phyloP scores from a whole-genome alignment of 2,888 invertebrate genomes.

The Euspilapteryx auroguttella region DNA sequence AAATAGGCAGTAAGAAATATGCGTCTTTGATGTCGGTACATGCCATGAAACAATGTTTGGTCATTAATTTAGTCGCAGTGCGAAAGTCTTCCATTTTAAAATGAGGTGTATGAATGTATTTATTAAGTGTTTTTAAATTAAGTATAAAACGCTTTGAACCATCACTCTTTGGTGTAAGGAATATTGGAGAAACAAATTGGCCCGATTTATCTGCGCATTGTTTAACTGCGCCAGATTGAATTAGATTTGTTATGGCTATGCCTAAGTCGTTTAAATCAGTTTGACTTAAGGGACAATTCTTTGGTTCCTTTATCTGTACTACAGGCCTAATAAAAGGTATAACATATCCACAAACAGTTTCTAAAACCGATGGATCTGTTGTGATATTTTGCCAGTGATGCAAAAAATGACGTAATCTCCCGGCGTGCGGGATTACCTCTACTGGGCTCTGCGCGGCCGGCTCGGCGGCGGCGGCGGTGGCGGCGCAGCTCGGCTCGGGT shows the following conservation, averaged over 20 bases:
- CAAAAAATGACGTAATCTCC: constrained; percentile 1
- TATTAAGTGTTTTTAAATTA: constrained; percentile 5
- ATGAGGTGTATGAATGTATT: constrained; percentile 2
- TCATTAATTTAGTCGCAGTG: constrained; percentile 2
- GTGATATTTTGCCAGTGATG: not conserved
- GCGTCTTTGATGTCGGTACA: constrained; percentile 2
- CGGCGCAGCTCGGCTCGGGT: too few species aligned
- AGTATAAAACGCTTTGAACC: constrained; percentile 3
- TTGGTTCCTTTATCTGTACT: not conserved
- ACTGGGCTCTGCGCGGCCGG: not conserved
- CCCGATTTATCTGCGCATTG: not conserved
- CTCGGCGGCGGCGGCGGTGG: not conserved
- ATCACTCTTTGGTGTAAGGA: constrained; percentile 5
- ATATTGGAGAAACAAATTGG: constrained; percentile 3
- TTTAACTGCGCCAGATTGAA: not conserved
- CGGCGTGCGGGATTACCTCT: constrained; percentile 4
- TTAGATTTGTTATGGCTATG: not conserved
- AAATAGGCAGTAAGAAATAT: too few species aligned
- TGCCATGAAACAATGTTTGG: not conserved
- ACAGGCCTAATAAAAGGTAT: not conserved
- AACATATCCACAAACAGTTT: not conserved
- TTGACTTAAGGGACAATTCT: not conserved
- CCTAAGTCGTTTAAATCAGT: not conserved
- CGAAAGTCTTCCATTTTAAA: constrained; percentile 5
- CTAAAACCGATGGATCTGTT: not conserved